Conservation (phyloP, 2,888 invertebrate species). For the Smittia aterrima region DNA sequence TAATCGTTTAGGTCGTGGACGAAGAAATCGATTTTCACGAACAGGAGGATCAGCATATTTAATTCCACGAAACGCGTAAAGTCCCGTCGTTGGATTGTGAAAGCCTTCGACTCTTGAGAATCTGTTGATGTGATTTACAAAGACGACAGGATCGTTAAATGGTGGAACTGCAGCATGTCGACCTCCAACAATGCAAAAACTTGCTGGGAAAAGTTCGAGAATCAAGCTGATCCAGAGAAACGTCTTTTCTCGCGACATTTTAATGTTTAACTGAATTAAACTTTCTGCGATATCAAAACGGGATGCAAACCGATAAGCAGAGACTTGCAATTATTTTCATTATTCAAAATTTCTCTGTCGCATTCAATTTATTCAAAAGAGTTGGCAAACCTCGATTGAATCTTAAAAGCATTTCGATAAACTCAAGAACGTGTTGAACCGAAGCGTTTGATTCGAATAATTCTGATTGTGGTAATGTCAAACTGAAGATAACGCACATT, state of each 20-base stretch:
- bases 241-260: background rate
- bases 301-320: slow-evolving; percentile 3
- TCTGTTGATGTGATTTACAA: slow-evolving; percentile 61
- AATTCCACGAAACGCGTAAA: slow-evolving; percentile 72
- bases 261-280: background rate
- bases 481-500: slow-evolving; percentile 1
- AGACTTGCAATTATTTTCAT: background rate
- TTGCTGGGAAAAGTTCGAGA: slow-evolving; percentile 42
- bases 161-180: slow-evolving; percentile 64
- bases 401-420: background rate
- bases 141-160: slow-evolving; percentile 69
- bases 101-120: slow-evolving; percentile 65
- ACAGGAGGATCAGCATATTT: slow-evolving; percentile 65
- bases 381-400: background rate
- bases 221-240: background rate
- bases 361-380: background rate
- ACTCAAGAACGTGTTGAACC: background rate
- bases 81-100: slow-evolving; percentile 60
- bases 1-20: slow-evolving; percentile 55
- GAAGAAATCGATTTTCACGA: slow-evolving; percentile 60
- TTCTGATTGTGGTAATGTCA: slow-evolving; percentile 8
- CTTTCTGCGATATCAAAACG: background rate
- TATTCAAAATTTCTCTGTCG: background rate
- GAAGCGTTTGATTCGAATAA: background rate
- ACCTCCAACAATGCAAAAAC: slow-evolving; percentile 65